A percentile compares a stretch with the other conserved stretches of the same genome.
These are phyloP conservation scores for Scaptomyza parva DNA, from an alignment of 2,888 invertebrate genomes.

Conservation along the genomic window DNA sequence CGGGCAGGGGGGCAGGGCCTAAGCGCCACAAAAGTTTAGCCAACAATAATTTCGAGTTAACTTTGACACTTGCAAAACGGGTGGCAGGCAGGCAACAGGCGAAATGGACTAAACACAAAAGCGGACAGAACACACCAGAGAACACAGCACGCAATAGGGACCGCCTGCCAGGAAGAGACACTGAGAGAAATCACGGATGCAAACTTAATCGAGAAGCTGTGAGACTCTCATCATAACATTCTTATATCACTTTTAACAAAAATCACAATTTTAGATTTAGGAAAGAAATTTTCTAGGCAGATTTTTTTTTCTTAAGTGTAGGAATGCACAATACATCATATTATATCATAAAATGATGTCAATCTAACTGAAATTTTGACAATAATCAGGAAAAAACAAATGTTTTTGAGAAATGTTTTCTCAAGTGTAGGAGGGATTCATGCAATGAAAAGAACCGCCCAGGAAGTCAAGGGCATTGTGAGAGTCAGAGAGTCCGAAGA, in stretches of 20 bases:
- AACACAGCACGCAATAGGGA: background rate
- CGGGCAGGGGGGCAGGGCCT: constrained; percentile 30
- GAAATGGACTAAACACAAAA: background rate
- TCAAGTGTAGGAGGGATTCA: background rate
- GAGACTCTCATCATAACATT: too few relatives aligned
- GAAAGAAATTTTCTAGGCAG: too few relatives aligned
- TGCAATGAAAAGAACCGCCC: background rate
- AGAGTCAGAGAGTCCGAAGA: too few relatives aligned
- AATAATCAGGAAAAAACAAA: too few relatives aligned
- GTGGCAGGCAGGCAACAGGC: constrained; percentile 40
- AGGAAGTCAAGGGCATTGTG: constrained; percentile 15
- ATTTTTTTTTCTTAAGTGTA: too few relatives aligned
- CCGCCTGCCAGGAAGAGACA: constrained; percentile 7
- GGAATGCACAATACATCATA: too few relatives aligned
- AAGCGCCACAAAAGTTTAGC: constrained; percentile 81
- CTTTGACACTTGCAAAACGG: constrained; percentile 81
- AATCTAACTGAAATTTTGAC: too few relatives aligned
- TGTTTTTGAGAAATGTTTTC: too few relatives aligned
- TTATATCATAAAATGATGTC: too few relatives aligned
- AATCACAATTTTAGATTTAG: too few relatives aligned
- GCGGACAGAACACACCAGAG: background rate
- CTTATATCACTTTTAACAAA: too few relatives aligned
- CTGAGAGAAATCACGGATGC: background rate
- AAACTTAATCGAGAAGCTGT: too few relatives aligned
- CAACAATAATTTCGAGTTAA: constrained; percentile 82